phyloP scores from a whole-genome alignment of 30 jellyfish, hydroid and myxozoan species.

The Morbakka virulenta region DNA sequence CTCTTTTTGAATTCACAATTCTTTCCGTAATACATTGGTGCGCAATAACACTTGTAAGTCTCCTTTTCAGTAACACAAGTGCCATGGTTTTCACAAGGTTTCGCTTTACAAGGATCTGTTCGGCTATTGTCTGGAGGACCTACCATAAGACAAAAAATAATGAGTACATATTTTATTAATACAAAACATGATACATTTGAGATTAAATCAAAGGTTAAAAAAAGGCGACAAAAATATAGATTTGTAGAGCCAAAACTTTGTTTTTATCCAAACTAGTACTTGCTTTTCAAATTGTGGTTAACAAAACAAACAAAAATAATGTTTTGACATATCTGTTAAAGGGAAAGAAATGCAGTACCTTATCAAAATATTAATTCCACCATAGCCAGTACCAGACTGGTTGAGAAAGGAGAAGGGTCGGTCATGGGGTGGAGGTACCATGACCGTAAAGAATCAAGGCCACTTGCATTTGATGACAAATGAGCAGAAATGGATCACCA shows the following conservation, averaged over 20 bases:
- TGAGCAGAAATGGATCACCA: too few species aligned
- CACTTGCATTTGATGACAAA: too few species aligned
- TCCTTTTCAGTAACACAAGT: slow-evolving; percentile 60
- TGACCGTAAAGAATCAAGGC: too few species aligned
- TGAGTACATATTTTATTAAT: background rate
- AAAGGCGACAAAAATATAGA: background rate
- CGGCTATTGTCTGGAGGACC: slow-evolving; percentile 60
- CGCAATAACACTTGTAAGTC: slow-evolving; percentile 72
- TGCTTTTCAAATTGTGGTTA: too few species aligned
- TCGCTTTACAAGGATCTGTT: slow-evolving; percentile 62
- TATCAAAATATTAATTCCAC: too few species aligned
- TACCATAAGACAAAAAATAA: background rate
- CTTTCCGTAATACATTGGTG: slow-evolving; percentile 63
- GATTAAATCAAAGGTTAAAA: background rate
- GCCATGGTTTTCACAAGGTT: slow-evolving; percentile 84
- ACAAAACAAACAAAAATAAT: too few species aligned
- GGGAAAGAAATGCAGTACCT: too few species aligned
- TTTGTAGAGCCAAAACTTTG: background rate
- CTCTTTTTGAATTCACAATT: slow-evolving; percentile 63
- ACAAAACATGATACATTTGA: background rate
- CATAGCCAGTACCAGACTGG: too few species aligned
- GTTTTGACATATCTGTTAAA: too few species aligned
- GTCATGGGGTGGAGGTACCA: too few species aligned
- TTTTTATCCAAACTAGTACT: background rate
- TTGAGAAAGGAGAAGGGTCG: too few species aligned